Percentiles rank a stretch among this genome's conserved stretches.
These are phyloP conservation scores for Stigmatopora argus DNA, from an alignment of 2,113 vertebrate species.

Conservation along the genomic window DNA sequence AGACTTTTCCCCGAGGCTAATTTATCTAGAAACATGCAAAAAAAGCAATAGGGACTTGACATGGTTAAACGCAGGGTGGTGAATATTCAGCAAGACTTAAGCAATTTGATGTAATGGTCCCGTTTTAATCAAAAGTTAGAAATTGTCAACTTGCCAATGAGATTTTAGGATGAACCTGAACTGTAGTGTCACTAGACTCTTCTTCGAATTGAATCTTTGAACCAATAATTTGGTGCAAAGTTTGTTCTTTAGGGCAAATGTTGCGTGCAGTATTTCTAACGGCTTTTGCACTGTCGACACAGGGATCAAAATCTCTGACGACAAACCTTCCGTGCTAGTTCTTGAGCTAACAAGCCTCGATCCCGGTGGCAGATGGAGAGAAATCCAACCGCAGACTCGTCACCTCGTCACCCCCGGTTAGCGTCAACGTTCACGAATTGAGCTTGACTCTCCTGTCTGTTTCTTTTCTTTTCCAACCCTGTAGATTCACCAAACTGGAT, in stretches of 20 bases:
- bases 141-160: too few relatives aligned
- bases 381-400: not conserved
- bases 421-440: not conserved
- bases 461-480: not conserved
- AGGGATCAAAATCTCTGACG: not conserved
- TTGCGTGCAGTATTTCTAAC: not conserved
- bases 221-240: not conserved
- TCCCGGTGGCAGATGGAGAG: not conserved
- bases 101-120: constrained; percentile 34
- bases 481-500: not conserved
- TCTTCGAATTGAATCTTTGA: not conserved
- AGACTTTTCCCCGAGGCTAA: constrained; percentile 51
- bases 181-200: not conserved
- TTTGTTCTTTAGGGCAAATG: not conserved
- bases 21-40: constrained; percentile 49
- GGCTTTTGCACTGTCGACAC: not conserved
- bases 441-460: not conserved
- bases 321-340: not conserved
- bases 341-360: not conserved
- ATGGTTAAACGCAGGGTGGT: constrained; percentile 27
- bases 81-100: constrained; percentile 37
- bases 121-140: not conserved
- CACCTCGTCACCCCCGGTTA: not conserved
- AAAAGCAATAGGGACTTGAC: constrained; percentile 28
- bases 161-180: not conserved